Evolutionary conservation across 2,797 vertebrate species (phyloP).

Genomic region (Erethizon dorsatum): DNA sequence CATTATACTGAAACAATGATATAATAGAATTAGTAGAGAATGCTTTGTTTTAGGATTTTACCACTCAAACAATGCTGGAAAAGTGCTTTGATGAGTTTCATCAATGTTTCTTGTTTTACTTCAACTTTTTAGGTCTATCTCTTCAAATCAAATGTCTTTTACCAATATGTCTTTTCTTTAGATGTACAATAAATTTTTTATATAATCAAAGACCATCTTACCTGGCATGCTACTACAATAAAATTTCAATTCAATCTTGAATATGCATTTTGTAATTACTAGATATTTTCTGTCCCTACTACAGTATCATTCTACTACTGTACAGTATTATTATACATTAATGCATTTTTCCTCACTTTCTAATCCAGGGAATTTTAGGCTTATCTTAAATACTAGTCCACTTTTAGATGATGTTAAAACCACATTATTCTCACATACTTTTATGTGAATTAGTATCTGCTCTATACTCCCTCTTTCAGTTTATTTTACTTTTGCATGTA

Average conservation of each 20-base stretch:
- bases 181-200: background rate
- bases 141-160: background rate
- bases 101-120: conserved; percentile 35
- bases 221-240: background rate
- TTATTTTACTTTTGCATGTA: conserved; percentile 36
- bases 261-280: conserved; percentile 18
- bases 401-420: conserved; percentile 21
- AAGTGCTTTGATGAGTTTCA: conserved; percentile 11
- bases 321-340: background rate
- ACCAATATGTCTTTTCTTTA: conserved; percentile 24
- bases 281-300: background rate
- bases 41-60: conserved; percentile 47
- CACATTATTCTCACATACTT: background rate
- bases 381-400: conserved; percentile 33
- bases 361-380: background rate
- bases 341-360: conserved; percentile 38
- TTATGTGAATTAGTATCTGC: conserved; percentile 37
- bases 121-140: background rate
- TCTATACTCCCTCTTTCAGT: background rate
- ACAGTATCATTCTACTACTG: background rate
- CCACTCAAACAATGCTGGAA: background rate
- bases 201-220: background rate
- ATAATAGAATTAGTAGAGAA: conserved; percentile 20
- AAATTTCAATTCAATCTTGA: conserved; percentile 16
- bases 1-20: conserved; percentile 42